Percentiles rank a stretch among this genome's conserved stretches.
These are phyloP conservation scores for Aphelinus certus DNA, from an alignment of 1,140 invertebrate genomes.

Conservation along the genomic window DNA sequence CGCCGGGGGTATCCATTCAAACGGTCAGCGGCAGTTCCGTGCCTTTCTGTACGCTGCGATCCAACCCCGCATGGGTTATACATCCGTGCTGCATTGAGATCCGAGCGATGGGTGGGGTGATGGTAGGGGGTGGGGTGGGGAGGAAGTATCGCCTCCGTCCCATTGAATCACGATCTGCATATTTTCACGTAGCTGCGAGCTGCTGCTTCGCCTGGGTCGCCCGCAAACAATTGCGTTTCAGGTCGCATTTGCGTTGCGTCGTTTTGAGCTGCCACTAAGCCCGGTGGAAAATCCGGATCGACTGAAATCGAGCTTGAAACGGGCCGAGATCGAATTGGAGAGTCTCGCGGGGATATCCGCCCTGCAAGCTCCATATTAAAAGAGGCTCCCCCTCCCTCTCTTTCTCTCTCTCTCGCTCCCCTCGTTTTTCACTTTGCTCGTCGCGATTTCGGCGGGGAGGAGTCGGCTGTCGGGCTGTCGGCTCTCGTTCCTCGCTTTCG, in stretches of 20 bases:
- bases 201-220: too few species aligned
- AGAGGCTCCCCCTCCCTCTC: background rate
- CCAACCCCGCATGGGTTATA: too few species aligned
- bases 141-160: background rate
- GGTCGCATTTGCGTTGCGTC: constrained; percentile 37
- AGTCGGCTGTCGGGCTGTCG: background rate
- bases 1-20: too few species aligned
- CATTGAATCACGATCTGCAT: too few species aligned
- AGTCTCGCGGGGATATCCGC: constrained; percentile 7
- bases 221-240: constrained; percentile 51
- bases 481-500: constrained; percentile 22
- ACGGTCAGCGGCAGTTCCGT: too few species aligned
- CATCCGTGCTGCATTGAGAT: too few species aligned
- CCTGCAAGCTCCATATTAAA: constrained; percentile 21
- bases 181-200: too few species aligned
- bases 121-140: too few species aligned
- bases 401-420: background rate
- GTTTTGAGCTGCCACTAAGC: constrained; percentile 24
- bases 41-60: too few species aligned
- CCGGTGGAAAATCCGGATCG: constrained; percentile 48
- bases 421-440: constrained; percentile 9
- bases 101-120: background rate
- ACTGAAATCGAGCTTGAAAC: constrained; percentile 48
- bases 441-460: background rate
- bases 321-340: background rate